Base-by-base conservation (phyloP, 2,888 invertebrate genomes). In the Rotaria sp. region DNA sequence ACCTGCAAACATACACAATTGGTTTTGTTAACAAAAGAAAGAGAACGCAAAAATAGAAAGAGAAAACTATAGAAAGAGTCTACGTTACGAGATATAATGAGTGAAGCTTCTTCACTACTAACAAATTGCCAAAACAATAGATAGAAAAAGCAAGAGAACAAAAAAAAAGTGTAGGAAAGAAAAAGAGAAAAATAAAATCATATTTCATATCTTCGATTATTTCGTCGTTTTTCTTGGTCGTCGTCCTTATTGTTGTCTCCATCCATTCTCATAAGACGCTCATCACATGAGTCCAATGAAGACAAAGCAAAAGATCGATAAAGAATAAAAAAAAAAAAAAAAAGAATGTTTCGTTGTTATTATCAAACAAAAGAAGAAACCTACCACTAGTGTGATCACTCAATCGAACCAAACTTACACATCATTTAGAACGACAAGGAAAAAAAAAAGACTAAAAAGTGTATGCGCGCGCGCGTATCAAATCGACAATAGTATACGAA, bases 301-400 rank as follows among this genome's bases (percentile, higher is more conserved):
- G 18, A 67, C 35, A 35, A 67, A 67, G 35, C 35, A 35, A 35
- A 26, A 35, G 67, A 67, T 15, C 21, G 30, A 67, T 67, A 67
- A 67, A 35, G 35, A 67, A n/a, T n/a, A n/a, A n/a, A 15, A 30
- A 30, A 67, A 35, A 5, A 30, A 13, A 30, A 59, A 59, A 59
- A 35, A 67, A 67, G 35, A 38, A 67, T 67, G 35, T 67, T 35
- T 30, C 67, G 67, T 35, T 38, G 30, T 67, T 67, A 67, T 35
- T 67, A 67, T 21, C 38, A 67, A 67, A 67, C 67, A 67, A 67
- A 67, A 67, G 67, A 35, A 67, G 67, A 67, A 35, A 18, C 67
- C 67, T 67, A 67, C 67, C 38, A 67, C 67, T 67, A 35, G 67
- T 35, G 67, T 67, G 67, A 67, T 67, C 67, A 67, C 15, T 67